Base-by-base conservation (phyloP, 2,888 invertebrate species). In the Timema podura region DNA sequence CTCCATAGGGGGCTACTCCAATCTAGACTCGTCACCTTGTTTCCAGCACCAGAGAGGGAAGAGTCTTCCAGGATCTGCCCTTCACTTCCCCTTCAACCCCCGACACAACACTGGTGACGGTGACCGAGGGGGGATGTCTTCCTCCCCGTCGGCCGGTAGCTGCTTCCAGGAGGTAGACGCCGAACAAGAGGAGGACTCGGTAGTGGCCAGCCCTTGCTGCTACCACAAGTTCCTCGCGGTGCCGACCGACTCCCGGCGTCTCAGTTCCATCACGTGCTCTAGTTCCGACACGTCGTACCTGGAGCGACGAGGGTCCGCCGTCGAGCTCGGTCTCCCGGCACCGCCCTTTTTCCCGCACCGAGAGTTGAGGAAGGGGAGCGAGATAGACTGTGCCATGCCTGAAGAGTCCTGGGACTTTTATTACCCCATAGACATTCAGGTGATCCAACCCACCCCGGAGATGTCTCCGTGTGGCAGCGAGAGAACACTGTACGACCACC, bases 261-360 rank as follows among this genome's bases (percentile, higher is more conserved):
- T 90, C 76, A 92, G 92, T 79, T 92, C 91, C 74, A 90, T 91
- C 77, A 93, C 93, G 48, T 92, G 92, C 81, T 93, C 92, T 76
- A 92, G 92, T 78, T 91, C 92, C 51, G 92, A 91, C 71, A 92
- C 92, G 79, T 92, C 92, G 71, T 93, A 92, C 79, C 83, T 93
- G 78, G 93, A 93, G 80, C 86, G 92, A 67, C 87, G 93, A 67
- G 91, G 91, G 74, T 92, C 92, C 30, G 90, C 92, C 57, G 89
- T 92, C 74, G 90, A 89, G 70, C 85, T 91, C 81, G 90, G 92
- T 72, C 83, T 91, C 79, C 86, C 89, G 69, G 88, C 90, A 75
- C 79, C 83, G 69, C 83, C 85, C 66, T 81, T 84, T 71, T 67
- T 67, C 65, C 59, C 69, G 15, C 69, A 47, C 66, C 68, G 54